Conservation (phyloP, 2,797 vertebrate species). For the Uromys caudimaculatus region DNA sequence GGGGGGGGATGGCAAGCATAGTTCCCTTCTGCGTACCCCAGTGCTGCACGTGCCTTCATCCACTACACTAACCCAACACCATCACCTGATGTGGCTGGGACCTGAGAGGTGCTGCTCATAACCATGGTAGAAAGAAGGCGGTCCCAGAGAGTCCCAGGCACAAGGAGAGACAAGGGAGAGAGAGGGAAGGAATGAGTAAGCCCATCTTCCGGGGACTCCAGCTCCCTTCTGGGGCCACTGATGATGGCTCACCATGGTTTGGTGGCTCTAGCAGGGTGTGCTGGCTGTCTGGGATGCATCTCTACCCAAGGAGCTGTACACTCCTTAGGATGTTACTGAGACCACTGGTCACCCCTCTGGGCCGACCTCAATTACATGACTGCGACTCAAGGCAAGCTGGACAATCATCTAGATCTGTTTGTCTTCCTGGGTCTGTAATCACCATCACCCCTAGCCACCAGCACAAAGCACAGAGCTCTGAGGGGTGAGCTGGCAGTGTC, state of each 20-base stretch:
- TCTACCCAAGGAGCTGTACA: not conserved
- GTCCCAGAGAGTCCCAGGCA: constrained; percentile 71
- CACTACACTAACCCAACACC: not conserved
- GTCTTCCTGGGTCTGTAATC: constrained; percentile 38
- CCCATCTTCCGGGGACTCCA: not conserved
- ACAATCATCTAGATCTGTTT: not conserved
- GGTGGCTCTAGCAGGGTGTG: not conserved
- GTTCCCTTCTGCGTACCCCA: fast-evolving
- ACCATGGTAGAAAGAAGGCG: constrained; percentile 80
- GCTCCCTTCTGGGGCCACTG: not conserved
- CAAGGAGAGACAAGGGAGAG: constrained; percentile 70
- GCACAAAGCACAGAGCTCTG: not conserved
- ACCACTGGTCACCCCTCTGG: not conserved
- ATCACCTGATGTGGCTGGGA: not conserved
- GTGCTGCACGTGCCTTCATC: fast-evolving
- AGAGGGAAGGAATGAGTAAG: fast-evolving
- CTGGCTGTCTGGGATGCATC: fast-evolving
- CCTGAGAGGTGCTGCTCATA: not conserved
- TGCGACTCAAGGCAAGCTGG: not conserved
- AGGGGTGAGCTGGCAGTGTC: not conserved
- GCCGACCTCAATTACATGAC: not conserved
- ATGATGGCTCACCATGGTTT: not conserved
- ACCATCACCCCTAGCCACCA: not conserved
- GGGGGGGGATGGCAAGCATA: fast-evolving
- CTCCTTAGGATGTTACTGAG: not conserved